phyloP scores from a whole-genome alignment of 2,888 invertebrate species.

The Yponomeuta sedellus region DNA sequence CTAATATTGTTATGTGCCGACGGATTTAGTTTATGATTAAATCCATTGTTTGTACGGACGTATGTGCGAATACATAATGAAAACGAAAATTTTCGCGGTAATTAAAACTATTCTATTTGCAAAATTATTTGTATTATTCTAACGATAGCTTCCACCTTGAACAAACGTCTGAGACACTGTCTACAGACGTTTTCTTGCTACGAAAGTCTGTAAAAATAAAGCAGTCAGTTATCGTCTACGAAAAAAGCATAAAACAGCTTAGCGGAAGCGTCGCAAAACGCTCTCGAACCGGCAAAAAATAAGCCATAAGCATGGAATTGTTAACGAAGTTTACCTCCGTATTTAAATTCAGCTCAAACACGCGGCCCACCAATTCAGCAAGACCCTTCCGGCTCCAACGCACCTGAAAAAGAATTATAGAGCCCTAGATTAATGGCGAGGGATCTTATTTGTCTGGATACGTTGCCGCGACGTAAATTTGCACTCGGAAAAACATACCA shows the following conservation, averaged over 20 bases:
- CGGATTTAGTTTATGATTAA: slow-evolving; percentile 41
- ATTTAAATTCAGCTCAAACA: slow-evolving; percentile 53
- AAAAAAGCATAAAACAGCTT: not conserved
- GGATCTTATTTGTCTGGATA: slow-evolving; percentile 17
- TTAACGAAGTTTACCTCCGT: slow-evolving; percentile 36
- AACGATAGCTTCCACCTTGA: no score
- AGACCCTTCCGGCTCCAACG: slow-evolving; percentile 9
- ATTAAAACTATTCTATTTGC: slow-evolving; percentile 25
- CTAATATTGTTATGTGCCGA: slow-evolving; percentile 48
- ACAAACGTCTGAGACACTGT: not conserved
- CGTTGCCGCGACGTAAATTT: slow-evolving; percentile 58
- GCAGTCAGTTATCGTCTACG: not conserved
- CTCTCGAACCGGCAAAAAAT: not conserved
- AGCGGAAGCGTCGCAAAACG: not conserved
- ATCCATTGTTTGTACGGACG: slow-evolving; percentile 27
- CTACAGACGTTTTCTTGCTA: not conserved
- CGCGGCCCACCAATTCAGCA: slow-evolving; percentile 23
- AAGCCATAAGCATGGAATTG: slow-evolving; percentile 41
- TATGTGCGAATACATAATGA: slow-evolving; percentile 2
- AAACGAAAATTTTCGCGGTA: slow-evolving; percentile 15
- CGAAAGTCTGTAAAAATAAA: not conserved
- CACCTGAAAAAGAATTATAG: slow-evolving; percentile 14
- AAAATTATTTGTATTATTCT: not conserved
- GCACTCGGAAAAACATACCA: slow-evolving; percentile 56
- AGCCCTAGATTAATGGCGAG: slow-evolving; percentile 8